Conservation (phyloP, 2,113 vertebrate genomes). For the Myodes glareolus region DNA sequence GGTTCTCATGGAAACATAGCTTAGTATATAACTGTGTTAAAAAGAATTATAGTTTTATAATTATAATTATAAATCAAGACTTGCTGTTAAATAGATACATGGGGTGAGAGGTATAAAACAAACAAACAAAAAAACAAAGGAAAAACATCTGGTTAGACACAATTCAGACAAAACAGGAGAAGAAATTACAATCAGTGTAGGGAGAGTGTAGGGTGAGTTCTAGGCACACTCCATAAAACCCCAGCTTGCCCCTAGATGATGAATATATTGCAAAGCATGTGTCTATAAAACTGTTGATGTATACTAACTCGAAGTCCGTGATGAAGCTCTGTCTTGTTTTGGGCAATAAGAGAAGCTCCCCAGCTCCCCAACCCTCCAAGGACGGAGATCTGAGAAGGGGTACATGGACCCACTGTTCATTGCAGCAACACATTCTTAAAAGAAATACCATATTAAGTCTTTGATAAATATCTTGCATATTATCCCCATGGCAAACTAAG, state of each 20-base stretch:
- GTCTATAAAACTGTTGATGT: not conserved
- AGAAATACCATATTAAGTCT: not conserved
- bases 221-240: not conserved
- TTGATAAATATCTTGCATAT: not conserved
- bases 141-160: slow-evolving; percentile 1
- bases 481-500: not conserved
- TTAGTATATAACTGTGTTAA: not conserved
- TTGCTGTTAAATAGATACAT: not conserved
- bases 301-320: not conserved
- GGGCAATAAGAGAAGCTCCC: not conserved
- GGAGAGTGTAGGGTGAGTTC: fast-evolving
- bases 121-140: not conserved
- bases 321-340: not conserved
- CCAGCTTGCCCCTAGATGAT: not conserved
- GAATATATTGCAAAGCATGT: not conserved
- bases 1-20: not conserved
- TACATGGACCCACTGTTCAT: not conserved
- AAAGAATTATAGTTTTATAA: slow-evolving; percentile 6
- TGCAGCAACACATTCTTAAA: not conserved
- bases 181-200: not conserved
- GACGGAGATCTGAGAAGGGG: not conserved
- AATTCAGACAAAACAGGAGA: slow-evolving; percentile 39
- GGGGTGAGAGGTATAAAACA: not conserved
- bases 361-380: not conserved
- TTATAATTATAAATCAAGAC: slow-evolving; percentile 31